phyloP scores from a whole-genome alignment of 2,113 vertebrate species.

The Noturus placidus region DNA sequence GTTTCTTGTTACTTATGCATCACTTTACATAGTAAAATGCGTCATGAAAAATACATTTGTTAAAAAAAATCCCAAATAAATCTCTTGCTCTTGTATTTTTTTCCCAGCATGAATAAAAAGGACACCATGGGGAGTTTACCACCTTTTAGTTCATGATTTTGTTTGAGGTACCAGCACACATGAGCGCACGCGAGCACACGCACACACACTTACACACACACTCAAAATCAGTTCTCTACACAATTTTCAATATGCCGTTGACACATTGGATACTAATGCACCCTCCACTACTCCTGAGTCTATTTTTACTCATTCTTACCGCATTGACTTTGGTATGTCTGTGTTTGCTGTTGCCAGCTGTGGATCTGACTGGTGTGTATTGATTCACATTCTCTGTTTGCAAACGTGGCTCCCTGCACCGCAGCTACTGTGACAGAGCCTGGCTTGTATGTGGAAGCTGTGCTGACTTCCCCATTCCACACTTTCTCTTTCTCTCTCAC shows the following conservation, averaged over 20 bases:
- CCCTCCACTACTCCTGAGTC: background rate
- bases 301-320: conserved; percentile 25
- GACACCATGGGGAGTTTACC: background rate
- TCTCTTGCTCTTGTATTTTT: background rate
- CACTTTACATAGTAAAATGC: background rate
- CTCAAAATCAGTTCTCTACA: background rate
- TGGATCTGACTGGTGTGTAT: conserved; percentile 16
- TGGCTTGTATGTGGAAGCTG: background rate
- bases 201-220: conserved; percentile 12
- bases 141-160: background rate
- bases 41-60: background rate
- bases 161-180: background rate
- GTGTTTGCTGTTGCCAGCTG: conserved; percentile 6
- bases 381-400: conserved; percentile 26
- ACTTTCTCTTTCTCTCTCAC: background rate
- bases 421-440: background rate
- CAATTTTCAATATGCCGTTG: background rate
- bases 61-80: background rate
- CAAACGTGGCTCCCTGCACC: conserved; percentile 28
- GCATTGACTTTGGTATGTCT: background rate
- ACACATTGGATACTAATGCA: conserved; percentile 15
- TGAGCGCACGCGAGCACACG: background rate
- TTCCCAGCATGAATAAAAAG: background rate
- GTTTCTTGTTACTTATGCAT: background rate
- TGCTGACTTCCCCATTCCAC: conserved; percentile 18